phyloP scores from a whole-genome alignment of 2,888 invertebrate species.

The Mythimna ferrago region DNA sequence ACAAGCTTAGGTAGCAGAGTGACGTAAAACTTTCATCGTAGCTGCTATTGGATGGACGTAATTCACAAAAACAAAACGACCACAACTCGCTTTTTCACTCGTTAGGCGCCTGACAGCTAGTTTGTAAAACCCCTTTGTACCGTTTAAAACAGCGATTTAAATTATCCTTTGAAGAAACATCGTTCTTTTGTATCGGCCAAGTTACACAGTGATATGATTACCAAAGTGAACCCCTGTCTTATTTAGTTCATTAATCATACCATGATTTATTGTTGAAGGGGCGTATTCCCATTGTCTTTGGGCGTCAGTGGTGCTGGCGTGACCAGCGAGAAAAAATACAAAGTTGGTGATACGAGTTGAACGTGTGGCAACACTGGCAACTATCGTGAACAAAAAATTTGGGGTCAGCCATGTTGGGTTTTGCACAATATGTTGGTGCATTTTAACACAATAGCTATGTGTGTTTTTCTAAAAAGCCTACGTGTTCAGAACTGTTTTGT shows the following conservation, averaged over 20 bases:
- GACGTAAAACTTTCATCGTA: slow-evolving; percentile 36
- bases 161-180: slow-evolving; percentile 59
- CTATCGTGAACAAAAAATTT: slow-evolving; percentile 52
- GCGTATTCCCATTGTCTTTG: slow-evolving; percentile 73
- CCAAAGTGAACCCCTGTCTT: slow-evolving; percentile 71
- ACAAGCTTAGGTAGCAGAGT: slow-evolving; percentile 19
- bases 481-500: slow-evolving; percentile 10
- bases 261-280: slow-evolving; percentile 83
- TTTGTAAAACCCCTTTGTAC: slow-evolving; percentile 42
- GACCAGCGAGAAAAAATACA: slow-evolving; percentile 55
- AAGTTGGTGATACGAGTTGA: slow-evolving; percentile 50
- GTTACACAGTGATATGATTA: slow-evolving; percentile 70
- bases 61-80: slow-evolving; percentile 35
- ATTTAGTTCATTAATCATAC: slow-evolving; percentile 84
- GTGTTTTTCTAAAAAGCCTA: slow-evolving; percentile 24
- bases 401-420: slow-evolving; percentile 30
- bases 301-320: slow-evolving; percentile 52
- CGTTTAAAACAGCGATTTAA: slow-evolving; percentile 44
- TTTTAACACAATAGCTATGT: slow-evolving; percentile 34
- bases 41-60: slow-evolving; percentile 1
- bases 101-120: slow-evolving; percentile 34
- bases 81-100: slow-evolving; percentile 38
- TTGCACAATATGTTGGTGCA: slow-evolving; percentile 29
- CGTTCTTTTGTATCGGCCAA: slow-evolving; percentile 59
- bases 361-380: slow-evolving; percentile 50